Base-by-base conservation (phyloP, 2,888 invertebrate species). In the Drosophila quinaria region DNA sequence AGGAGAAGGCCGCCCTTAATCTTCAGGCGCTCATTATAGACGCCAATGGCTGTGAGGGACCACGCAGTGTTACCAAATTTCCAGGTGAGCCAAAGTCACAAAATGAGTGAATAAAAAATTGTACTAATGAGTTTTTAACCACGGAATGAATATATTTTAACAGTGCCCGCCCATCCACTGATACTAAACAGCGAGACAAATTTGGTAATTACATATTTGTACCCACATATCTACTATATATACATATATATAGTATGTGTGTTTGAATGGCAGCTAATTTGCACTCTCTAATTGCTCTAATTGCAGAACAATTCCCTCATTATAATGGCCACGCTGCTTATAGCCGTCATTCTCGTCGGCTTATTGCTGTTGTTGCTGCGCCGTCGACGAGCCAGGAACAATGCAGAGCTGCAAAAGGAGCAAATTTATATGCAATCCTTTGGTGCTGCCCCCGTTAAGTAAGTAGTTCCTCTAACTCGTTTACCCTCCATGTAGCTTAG, bases 21-120 rank as follows among this genome's bases (percentile, higher is more conserved):
- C 56, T 92, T 11, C 81, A 87, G 51, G 85, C 91, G 0, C 75
- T 89, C 46, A 80, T 91, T 0, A 72, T 90, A 10, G 92, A 92
- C 70, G 64, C 79, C 4, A 59, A 80, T 0, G 81, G 86, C 1
- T 92, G 92, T 56, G 70, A 76, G 10, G 92, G 92, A 1, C 80
- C 82, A 0, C 78, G 80, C 17, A 78, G 70, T 44, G 72, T 81
- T 1, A 80, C 74, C 19, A 87, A 80, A 29, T 72, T 90, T 15
- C 78, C 74, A 63, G 91, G 92, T 91, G 59, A 74, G 63, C 15
- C 3, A 4, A 1, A 2, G 10, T 6, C 13, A 9, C 25, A 1
- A 15, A 0, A 5, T 44, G 11, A 8, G 1, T 35, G 3, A 25
- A n/a, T 35, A 15, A 13, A 1, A 25, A 2, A 25, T 9, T 15